These are phyloP conservation scores for Cheilosia urbana DNA, from an alignment of 2,888 invertebrate genomes.

Conservation along the genomic window DNA sequence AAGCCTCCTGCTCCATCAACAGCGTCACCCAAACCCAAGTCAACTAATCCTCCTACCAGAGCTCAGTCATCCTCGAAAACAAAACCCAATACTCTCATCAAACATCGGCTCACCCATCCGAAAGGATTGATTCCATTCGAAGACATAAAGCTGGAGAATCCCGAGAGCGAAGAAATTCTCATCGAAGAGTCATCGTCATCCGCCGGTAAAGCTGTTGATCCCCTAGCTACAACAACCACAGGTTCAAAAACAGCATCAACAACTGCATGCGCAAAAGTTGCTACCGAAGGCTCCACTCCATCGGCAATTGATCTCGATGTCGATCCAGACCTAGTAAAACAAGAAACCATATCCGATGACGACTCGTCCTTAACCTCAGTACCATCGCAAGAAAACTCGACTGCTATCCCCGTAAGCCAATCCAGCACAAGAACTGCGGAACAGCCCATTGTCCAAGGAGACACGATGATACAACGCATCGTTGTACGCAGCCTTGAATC, in stretches of 20 bases:
- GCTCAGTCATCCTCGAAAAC: not conserved
- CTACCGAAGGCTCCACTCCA: not conserved
- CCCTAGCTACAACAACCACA: not conserved
- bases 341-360: conserved; percentile 80
- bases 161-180: conserved; percentile 50
- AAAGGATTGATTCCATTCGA: conserved; percentile 71
- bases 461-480: conserved; percentile 81
- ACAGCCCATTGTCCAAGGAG: conserved; percentile 79
- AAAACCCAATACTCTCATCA: not conserved
- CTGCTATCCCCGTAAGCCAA: conserved; percentile 7
- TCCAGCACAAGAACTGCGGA: conserved; percentile 55
- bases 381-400: conserved; percentile 13
- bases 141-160: conserved; percentile 76
- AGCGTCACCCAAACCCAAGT: conserved; percentile 1
- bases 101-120: conserved; percentile 3
- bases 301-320: conserved; percentile 3
- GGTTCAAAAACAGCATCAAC: not conserved
- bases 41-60: not conserved
- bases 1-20: not conserved
- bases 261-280: not conserved
- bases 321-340: conserved; percentile 76
- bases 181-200: conserved; percentile 1
- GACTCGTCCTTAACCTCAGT: conserved; percentile 70
- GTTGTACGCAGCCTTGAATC: conserved; percentile 73
- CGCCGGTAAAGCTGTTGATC: conserved; percentile 6